Conservation (phyloP, 1,140 invertebrate species). For the Odontomachus brunneus region DNA sequence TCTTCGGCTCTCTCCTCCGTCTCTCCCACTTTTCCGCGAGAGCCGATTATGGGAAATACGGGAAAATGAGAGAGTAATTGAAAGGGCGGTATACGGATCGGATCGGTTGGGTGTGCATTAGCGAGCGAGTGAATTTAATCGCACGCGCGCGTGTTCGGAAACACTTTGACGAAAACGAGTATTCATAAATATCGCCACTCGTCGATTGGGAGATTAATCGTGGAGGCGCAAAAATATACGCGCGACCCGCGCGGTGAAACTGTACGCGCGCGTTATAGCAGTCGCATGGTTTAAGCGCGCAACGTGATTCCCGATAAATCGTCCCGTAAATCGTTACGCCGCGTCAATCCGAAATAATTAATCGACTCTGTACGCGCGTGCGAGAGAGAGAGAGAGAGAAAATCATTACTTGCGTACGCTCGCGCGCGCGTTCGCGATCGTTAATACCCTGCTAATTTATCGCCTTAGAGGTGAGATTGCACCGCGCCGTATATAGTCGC, state of each 20-base stretch:
- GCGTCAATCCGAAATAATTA: slow-evolving; percentile 70
- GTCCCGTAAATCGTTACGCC: slow-evolving; percentile 62
- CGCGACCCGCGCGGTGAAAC: slow-evolving; percentile 7
- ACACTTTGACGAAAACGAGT: background rate
- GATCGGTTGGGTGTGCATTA: background rate
- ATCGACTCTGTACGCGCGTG: slow-evolving; percentile 45
- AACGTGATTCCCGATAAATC: slow-evolving; percentile 61
- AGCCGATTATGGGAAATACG: background rate
- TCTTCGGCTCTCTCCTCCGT: no score
- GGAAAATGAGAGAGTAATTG: background rate
- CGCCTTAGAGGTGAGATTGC: slow-evolving; percentile 54
- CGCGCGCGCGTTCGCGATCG: slow-evolving; percentile 53
- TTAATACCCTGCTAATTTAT: slow-evolving; percentile 70
- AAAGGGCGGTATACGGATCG: background rate
- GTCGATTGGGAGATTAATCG: slow-evolving; percentile 56
- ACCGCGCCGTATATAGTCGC: slow-evolving; percentile 15
- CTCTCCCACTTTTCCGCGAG: background rate
- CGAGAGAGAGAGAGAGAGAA: no score
- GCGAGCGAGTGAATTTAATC: background rate
- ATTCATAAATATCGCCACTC: slow-evolving; percentile 56
- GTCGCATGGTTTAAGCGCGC: slow-evolving; percentile 47
- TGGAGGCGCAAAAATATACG: slow-evolving; percentile 11
- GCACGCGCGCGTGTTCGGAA: slow-evolving; percentile 5
- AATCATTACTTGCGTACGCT: slow-evolving; percentile 53
- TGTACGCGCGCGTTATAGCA: background rate